Evolutionary conservation across 2,888 invertebrate genomes (phyloP), one percentile per base, ranked within the genome.

Genomic region (Chymomyza caudatula): DNA sequence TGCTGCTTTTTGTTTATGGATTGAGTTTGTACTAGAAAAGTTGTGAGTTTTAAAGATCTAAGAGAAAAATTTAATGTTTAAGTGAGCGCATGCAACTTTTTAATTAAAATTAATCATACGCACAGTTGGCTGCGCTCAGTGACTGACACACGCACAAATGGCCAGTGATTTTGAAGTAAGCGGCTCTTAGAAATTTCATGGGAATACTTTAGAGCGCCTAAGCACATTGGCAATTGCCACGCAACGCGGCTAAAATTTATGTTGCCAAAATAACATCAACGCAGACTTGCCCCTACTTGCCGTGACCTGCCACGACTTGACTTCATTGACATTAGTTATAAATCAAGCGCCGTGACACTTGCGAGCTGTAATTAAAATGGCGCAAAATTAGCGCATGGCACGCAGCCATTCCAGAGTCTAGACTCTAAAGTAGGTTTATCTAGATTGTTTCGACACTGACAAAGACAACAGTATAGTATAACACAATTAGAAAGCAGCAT

Each of bases 71-170:
- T 73, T 65, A 68, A 55, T 76, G 71, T 61, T 81, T 71, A 72
- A 76, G 70, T 65, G 68, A 67, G 71, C 65, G 64, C 63, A 63
- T 62, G 59, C 54, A 78, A 82, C 69, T 85, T 85, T 78, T 69
- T 63, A 78, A 73, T 72, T 69, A 73, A 80, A 75, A 82, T 85
- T 75, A 82, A 82, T 85, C 83, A 85, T 83, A 69, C 60, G 73
- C 78, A 72, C 71, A 61, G 75, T 71, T 61, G 63, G 51, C 69
- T 78, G 47, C 47, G 3, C 47, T 13, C 17, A 47, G n/a, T 47
- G 47, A 15, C 47, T 8, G 20, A 20, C 19, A 13, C 13, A 42
- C 22, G 23, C 13, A 54, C 29, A 6, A 61, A 54, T 22, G 13
- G n/a, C 17, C 23, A 17, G 15, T 37, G 29, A 37, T 37, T 37